phyloP scores from a whole-genome alignment of 2,797 vertebrate species.

The Spinus pinus region DNA sequence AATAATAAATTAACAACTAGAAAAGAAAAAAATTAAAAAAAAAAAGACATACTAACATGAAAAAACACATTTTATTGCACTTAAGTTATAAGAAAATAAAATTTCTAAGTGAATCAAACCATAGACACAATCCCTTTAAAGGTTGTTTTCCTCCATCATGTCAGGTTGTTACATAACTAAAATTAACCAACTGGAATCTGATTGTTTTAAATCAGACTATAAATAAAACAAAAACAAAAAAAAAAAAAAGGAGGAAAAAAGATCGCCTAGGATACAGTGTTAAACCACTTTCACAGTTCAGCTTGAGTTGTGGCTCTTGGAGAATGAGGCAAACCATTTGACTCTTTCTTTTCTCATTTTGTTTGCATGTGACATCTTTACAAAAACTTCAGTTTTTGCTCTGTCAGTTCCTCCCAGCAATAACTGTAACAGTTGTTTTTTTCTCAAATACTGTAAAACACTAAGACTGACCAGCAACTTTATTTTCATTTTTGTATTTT shows the following conservation, averaged over 20 bases:
- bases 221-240: conserved; percentile 86
- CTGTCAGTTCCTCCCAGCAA: conserved; percentile 79
- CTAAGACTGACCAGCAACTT: conserved; percentile 86
- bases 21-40: neutral
- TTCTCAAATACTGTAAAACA: conserved; percentile 83
- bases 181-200: conserved; percentile 98
- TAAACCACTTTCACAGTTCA: conserved; percentile 99
- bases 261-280: conserved; percentile 99
- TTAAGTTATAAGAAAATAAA: conserved; percentile 99
- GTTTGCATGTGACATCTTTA: conserved; percentile 75
- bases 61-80: conserved; percentile 99
- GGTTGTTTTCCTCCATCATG: conserved; percentile 92
- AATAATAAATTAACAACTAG: neutral
- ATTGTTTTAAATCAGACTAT: conserved; percentile 99
- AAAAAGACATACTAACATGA: conserved; percentile 81
- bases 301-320: conserved; percentile 97
- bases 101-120: conserved; percentile 99
- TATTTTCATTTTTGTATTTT: conserved; percentile 76
- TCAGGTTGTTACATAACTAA: conserved; percentile 99
- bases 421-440: conserved; percentile 84
- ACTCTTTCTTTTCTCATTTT: conserved; percentile 79
- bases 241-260: conserved; percentile 80
- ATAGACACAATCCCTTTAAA: conserved; percentile 99
- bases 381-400: conserved; percentile 76
- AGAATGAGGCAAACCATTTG: conserved; percentile 93